Evolutionary conservation across 2,888 invertebrate genomes (phyloP), one percentile per base, ranked within the genome.

Genomic region (Drosophila prolongata): DNA sequence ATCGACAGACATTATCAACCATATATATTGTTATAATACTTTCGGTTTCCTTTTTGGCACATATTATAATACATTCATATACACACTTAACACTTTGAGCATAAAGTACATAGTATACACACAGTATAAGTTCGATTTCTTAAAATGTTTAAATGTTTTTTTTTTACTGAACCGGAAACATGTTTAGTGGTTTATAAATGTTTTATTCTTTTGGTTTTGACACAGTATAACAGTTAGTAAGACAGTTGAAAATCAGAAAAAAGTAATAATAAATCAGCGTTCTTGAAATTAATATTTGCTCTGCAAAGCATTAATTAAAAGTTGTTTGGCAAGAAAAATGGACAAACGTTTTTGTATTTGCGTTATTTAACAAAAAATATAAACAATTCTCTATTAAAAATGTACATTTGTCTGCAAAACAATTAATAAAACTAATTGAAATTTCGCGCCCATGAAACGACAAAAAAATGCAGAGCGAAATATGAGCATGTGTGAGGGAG

Each of bases 81-180:
- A 64, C 66, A 64, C 66, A 64, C 66, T 19, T 64, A 65, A 65
- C 66, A 64, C 30, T 50, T 43, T 64, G 65, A 62, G 65, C 42
- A 24, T 64, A 35, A 65, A 47, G 46, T 16, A 40, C 40, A 44
- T 30, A 44, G 44, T 8, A 3, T 44, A 44, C 44, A 46, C 9
- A 24, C 30, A 30, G 46, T 40, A 55, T 40, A 64, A 54, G 40
- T 54, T 69, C 10, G 35, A 10, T 46, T 19, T 6, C 40, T 44
- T 9, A 46, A 61, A 30, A 8, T 37, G 5, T 5, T 11, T 19
- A 19, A 19, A 19, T 24, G 4, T 38, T 11, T 13, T 13, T 30
- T 30, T 6, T 30, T 30, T 30, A 30, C 8, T 30, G 6, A 30
- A 30, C 6, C 30, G 8, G 0, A 11, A 11, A 8, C 38, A 16